These are phyloP conservation scores for Dipodomys ordii DNA, from an alignment of 2,113 vertebrate species.

Conservation along the genomic window DNA sequence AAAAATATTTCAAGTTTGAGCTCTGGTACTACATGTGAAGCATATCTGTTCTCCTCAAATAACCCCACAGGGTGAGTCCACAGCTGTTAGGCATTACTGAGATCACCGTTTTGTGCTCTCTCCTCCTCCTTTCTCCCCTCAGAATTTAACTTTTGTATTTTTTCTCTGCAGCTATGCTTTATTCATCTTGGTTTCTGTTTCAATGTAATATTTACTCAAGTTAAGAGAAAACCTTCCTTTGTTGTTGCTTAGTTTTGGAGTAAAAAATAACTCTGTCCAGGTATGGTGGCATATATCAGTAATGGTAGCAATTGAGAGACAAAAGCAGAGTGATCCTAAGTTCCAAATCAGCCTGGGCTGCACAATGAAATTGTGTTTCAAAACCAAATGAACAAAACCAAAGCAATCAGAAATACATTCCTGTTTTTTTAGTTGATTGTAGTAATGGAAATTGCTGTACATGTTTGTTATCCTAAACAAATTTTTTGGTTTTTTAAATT, in stretches of 20 bases:
- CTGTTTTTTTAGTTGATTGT: no score
- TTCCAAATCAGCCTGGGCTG: no score
- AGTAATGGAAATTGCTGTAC: neutral
- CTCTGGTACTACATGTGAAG: neutral
- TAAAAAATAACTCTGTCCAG: neutral
- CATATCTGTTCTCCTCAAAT: neutral
- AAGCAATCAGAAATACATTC: no score
- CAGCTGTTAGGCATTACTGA: fast-evolving
- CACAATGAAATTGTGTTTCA: no score
- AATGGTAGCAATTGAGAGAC: no score
- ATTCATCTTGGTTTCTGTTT: neutral
- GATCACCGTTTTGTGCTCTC: fast-evolving
- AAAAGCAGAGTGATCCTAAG: no score
- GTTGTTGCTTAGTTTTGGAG: neutral
- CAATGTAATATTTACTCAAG: neutral
- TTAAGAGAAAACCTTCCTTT: neutral
- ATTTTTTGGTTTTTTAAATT: neutral
- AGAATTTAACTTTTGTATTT: neutral
- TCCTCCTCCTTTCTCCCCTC: neutral
- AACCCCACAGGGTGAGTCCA: neutral
- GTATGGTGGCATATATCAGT: no score
- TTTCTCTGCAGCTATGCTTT: neutral
- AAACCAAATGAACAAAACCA: no score
- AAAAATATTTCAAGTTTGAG: neutral
- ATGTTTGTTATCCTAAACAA: neutral